Base-by-base conservation (phyloP, 2,113 vertebrate genomes). In the Lamprotornis superbus region DNA sequence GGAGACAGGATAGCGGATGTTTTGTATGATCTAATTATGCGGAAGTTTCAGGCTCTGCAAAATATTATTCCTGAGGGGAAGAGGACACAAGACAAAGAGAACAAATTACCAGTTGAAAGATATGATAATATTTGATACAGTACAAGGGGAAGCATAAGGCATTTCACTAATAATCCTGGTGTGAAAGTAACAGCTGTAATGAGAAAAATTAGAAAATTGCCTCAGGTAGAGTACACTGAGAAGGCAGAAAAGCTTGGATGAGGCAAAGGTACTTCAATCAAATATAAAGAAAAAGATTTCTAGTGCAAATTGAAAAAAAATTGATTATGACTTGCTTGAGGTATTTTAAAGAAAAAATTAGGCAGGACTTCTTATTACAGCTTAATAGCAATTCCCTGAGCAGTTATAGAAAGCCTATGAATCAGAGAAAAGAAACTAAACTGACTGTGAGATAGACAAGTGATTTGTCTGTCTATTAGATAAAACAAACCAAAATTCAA, bases 11-110 rank as follows among this genome's bases (percentile, higher is more conserved):
- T 80, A 63, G 49, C 0, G 23, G 39, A 70, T 83, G 39, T 37
- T 92, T 92, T 53, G 42, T 83, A 35, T 86, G n/a, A 83, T 96
- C 83, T 87, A 83, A 95, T 86, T 83, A 92, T 77, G 60, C 5
- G 5, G 5, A 63, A 90, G 39, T 77, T 73, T 86, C 21, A 12
- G 47, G n/a, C 50, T 77, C 44, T 86, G 93, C 39, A 92, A 91
- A 78, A 71, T 67, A 53, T 35, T 87, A 24, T 71, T 78, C 49
- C 83, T 70, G 19, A 21, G 69, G 53, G 74, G 44, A 52, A 75
- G 79, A 71, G 40, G 87, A 56, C 77, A 82, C 22, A 60, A 87
- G 73, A 56, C 16, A 37, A 10, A 78, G 40, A 64, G 44, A 75
- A 94, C 40, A 95, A 94, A 89, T 79, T 77, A 46, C 65, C 65